Conservation (phyloP, 2,797 vertebrate species). For the Pteronotus mesoamericanus region DNA sequence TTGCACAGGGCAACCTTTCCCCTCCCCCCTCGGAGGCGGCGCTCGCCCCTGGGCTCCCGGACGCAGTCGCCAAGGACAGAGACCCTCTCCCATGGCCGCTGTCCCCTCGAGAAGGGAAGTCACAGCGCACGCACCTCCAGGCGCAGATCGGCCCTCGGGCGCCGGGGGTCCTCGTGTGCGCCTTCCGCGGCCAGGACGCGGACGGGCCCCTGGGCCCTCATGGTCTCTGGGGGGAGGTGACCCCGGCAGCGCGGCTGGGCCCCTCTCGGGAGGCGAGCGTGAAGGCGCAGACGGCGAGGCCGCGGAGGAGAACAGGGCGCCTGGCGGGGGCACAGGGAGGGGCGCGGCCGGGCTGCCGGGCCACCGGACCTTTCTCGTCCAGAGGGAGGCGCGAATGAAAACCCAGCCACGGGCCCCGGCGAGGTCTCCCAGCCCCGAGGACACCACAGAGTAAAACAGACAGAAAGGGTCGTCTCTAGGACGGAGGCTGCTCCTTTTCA, state of each 20-base stretch:
- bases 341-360: not conserved
- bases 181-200: not conserved
- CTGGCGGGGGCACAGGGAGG: not conserved
- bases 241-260: not conserved
- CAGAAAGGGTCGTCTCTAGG: rapidly evolving
- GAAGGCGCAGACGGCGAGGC: not conserved
- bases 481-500: not conserved
- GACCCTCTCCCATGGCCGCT: rapidly evolving
- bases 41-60: no score
- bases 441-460: not conserved
- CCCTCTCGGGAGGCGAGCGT: not conserved
- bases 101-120: no score
- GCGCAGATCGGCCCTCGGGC: rapidly evolving
- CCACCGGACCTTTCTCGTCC: not conserved
- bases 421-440: not conserved
- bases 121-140: rapidly evolving
- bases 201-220: not conserved
- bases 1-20: not conserved
- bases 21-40: rapidly evolving
- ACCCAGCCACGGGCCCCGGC: not conserved
- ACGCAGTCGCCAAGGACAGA: no score
- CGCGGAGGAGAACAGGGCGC: slow-evolving; percentile 42
- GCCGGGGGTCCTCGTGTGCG: not conserved
- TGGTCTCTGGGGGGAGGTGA: not conserved
- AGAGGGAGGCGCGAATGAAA: not conserved